Percentiles rank a stretch among this genome's conserved stretches.
These are phyloP conservation scores for Sarcophaga carnaria DNA, from an alignment of 2,888 invertebrate species.

Conservation along the genomic window DNA sequence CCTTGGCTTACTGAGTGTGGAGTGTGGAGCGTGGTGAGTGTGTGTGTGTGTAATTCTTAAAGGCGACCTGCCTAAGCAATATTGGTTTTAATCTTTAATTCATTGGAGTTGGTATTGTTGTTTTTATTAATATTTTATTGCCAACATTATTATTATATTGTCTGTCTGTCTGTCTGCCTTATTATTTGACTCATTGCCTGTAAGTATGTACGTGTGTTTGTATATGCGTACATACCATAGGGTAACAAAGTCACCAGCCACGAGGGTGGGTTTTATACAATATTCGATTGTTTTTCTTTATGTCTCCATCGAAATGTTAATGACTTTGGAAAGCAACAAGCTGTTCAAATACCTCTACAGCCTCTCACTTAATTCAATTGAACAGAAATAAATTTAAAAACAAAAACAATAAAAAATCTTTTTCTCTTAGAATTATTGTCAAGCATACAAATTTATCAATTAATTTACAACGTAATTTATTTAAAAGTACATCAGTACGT, in stretches of 20 bases:
- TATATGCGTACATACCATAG: too few species aligned
- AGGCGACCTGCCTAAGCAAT: background rate
- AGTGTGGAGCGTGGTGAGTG: background rate
- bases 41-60: background rate
- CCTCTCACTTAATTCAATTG: background rate
- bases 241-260: background rate
- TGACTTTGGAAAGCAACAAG: conserved; percentile 55
- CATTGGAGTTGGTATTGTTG: background rate
- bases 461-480: background rate
- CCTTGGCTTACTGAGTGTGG: conserved; percentile 36
- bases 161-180: background rate
- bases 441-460: background rate
- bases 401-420: background rate
- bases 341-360: conserved; percentile 33
- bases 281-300: conserved; percentile 13
- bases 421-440: background rate
- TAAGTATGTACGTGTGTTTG: too few species aligned
- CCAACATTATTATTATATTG: background rate
- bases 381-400: background rate
- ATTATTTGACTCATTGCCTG: background rate
- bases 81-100: too few species aligned
- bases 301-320: background rate
- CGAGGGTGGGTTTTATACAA: conserved; percentile 51
- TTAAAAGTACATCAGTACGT: background rate
- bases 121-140: conserved; percentile 40